These are phyloP conservation scores for Odontothrips loti DNA, from an alignment of 2,888 invertebrate species.

Conservation along the genomic window DNA sequence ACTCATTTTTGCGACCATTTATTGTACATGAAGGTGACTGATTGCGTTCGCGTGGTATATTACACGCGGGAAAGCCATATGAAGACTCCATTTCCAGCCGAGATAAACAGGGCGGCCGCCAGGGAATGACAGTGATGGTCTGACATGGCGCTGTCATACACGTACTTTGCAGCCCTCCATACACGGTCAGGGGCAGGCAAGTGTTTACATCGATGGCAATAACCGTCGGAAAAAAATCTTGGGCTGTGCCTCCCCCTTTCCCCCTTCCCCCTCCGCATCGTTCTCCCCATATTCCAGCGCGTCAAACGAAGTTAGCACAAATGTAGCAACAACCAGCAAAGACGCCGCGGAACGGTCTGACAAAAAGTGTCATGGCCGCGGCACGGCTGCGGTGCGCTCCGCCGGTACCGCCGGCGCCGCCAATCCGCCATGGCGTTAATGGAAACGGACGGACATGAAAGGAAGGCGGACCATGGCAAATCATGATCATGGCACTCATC, in stretches of 20 bases:
- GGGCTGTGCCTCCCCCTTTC: not conserved
- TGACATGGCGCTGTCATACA: no score
- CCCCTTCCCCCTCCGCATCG: not conserved
- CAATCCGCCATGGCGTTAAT: not conserved
- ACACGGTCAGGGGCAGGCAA: not conserved
- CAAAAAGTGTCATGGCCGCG: not conserved
- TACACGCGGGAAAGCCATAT: no score
- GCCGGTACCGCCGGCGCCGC: not conserved
- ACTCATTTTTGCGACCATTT: no score
- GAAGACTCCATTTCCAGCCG: no score
- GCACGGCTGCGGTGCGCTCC: not conserved
- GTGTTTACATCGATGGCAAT: not conserved
- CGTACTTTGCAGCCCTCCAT: not conserved
- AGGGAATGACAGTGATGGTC: no score
- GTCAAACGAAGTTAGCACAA: constrained; percentile 6
- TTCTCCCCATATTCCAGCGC: not conserved
- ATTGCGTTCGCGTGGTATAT: no score
- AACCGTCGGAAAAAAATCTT: not conserved
- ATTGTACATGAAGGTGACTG: no score
- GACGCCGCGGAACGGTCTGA: not conserved
- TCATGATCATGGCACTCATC: no score
- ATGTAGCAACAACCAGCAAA: not conserved
- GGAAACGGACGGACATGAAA: constrained; percentile 8
- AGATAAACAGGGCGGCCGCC: no score
- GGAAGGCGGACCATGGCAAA: not conserved